phyloP scores from a whole-genome alignment of 2,888 invertebrate genomes.

The Andrena trimmerana region DNA sequence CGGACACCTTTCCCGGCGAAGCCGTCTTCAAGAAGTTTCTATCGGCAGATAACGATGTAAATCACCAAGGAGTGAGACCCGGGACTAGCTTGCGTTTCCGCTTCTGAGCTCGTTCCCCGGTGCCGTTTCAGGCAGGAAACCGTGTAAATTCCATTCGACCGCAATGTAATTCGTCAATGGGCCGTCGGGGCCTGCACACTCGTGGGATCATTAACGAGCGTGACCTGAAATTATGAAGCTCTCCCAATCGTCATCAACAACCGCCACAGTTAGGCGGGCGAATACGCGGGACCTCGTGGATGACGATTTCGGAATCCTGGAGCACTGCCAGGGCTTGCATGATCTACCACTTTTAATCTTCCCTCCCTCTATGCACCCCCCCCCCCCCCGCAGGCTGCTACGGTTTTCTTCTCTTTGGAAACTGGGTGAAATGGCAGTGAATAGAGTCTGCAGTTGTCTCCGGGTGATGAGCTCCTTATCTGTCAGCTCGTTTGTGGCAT shows the following conservation, averaged over 20 bases:
- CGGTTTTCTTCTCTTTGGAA: conserved; percentile 7
- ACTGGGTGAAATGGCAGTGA: neutral
- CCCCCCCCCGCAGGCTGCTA: neutral
- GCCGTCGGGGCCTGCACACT: conserved; percentile 13
- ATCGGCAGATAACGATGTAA: neutral
- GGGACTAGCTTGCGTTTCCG: conserved; percentile 11
- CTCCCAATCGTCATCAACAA: conserved; percentile 29
- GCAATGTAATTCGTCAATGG: conserved; percentile 41
- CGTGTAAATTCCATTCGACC: conserved; percentile 25
- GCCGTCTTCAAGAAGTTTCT: neutral
- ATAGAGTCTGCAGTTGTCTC: neutral
- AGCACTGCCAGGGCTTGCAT: conserved; percentile 36
- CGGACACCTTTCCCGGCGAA: neutral
- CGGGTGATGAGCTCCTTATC: conserved; percentile 14
- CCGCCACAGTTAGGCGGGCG: neutral
- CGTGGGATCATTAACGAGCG: conserved; percentile 51
- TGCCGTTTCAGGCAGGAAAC: conserved; percentile 22
- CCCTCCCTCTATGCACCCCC: neutral
- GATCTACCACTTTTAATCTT: conserved; percentile 47
- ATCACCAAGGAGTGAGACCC: neutral
- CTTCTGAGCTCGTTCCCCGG: neutral
- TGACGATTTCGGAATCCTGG: conserved; percentile 33
- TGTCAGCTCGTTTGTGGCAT: neutral
- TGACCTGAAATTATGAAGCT: conserved; percentile 51
- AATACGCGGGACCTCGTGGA: conserved; percentile 19